Conservation (phyloP, 2,888 invertebrate species). For the Acrobasis consociella region DNA sequence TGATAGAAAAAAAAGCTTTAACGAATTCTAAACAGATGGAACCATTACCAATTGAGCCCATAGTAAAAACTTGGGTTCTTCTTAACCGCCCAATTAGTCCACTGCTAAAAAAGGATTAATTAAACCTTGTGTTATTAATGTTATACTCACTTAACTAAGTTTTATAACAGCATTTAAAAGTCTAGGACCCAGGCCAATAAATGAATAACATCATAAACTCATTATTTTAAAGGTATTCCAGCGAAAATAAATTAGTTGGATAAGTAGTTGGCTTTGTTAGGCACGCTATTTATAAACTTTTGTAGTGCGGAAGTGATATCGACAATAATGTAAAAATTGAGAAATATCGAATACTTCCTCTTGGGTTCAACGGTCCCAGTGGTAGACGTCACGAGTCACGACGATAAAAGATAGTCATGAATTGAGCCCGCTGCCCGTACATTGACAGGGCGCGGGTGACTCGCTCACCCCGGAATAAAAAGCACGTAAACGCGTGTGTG, state of each 20-base stretch:
- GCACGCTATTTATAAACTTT: constrained; percentile 41
- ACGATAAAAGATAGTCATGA: constrained; percentile 74
- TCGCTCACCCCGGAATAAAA: constrained; percentile 68
- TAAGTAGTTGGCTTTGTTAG: constrained; percentile 18
- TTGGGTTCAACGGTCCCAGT: constrained; percentile 75
- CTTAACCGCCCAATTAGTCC: too few species aligned
- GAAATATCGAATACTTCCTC: constrained; percentile 73
- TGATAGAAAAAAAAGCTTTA: too few species aligned
- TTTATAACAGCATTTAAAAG: too few species aligned
- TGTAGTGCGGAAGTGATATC: constrained; percentile 45
- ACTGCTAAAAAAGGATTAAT: too few species aligned
- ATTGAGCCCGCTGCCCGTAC: constrained; percentile 66
- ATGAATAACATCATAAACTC: not conserved
- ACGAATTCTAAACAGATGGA: too few species aligned
- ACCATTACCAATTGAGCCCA: too few species aligned
- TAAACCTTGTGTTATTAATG: too few species aligned
- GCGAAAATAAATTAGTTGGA: not conserved
- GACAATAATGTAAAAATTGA: constrained; percentile 61
- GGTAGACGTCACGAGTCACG: constrained; percentile 55
- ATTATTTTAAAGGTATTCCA: not conserved
- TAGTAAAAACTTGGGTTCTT: too few species aligned
- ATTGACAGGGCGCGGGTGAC: constrained; percentile 71
- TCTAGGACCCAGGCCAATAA: not conserved
- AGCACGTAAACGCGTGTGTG: constrained; percentile 36
- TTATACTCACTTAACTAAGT: too few species aligned